These are phyloP conservation scores for Beaufortia kweichowensis DNA, from an alignment of 2,113 vertebrate species.

Conservation along the genomic window DNA sequence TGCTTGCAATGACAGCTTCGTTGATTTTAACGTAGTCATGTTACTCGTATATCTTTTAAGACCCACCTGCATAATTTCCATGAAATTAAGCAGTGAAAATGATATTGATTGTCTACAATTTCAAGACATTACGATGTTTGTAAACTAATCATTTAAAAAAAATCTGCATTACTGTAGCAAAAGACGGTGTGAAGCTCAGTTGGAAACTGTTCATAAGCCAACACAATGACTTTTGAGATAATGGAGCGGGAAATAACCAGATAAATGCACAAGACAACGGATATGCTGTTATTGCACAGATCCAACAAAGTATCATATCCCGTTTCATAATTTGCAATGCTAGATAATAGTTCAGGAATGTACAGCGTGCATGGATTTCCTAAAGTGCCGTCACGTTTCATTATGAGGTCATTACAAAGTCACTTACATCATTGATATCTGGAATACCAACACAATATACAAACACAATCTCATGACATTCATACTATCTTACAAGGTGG, in stretches of 20 bases:
- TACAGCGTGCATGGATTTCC: neutral
- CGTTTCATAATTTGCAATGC: neutral
- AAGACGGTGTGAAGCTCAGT: neutral
- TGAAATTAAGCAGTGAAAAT: slow-evolving; percentile 14
- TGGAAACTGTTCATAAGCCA: neutral
- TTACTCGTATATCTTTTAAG: neutral
- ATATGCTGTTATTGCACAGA: neutral
- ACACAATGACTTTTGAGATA: slow-evolving; percentile 22
- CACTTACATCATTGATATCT: slow-evolving; percentile 3
- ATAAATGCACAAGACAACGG: neutral
- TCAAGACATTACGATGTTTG: slow-evolving; percentile 1
- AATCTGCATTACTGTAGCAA: neutral
- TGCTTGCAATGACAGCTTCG: too few relatives aligned
- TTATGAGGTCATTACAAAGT: neutral
- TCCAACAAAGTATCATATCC: neutral
- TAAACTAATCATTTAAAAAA: neutral
- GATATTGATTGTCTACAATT: slow-evolving; percentile 12
- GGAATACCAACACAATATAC: too few relatives aligned
- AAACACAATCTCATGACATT: too few relatives aligned
- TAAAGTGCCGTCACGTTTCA: neutral
- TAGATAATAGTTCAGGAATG: neutral
- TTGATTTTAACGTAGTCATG: too few relatives aligned
- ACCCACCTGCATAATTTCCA: neutral
- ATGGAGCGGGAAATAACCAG: slow-evolving; percentile 1
- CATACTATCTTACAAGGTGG: too few relatives aligned